These are phyloP conservation scores for Ligdia adustata DNA, from an alignment of 2,888 invertebrate genomes.

Conservation along the genomic window DNA sequence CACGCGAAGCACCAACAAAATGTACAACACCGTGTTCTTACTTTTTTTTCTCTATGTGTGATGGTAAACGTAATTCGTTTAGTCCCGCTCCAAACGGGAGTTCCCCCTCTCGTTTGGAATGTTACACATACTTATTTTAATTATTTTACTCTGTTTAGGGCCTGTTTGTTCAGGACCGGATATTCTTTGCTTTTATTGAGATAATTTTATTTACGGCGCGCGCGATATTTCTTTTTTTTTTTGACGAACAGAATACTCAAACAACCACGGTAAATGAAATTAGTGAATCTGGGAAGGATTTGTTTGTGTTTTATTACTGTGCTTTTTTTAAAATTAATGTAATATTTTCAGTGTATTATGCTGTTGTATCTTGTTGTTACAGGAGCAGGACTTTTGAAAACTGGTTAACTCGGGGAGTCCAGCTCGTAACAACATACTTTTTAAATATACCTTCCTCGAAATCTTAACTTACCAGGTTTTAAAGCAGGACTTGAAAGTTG, in stretches of 20 bases:
- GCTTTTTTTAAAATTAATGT: background rate
- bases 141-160: conserved; percentile 32
- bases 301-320: conserved; percentile 7
- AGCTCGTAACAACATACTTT: too few relatives aligned
- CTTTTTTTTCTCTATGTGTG: conserved; percentile 36
- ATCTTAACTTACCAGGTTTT: too few relatives aligned
- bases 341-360: background rate
- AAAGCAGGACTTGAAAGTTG: too few relatives aligned
- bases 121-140: conserved; percentile 35
- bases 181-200: conserved; percentile 35
- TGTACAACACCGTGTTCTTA: conserved; percentile 45
- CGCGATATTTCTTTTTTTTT: conserved; percentile 18
- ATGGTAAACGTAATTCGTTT: conserved; percentile 27
- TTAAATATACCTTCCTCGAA: too few relatives aligned
- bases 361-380: background rate
- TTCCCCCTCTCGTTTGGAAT: conserved; percentile 10
- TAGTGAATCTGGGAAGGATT: conserved; percentile 13
- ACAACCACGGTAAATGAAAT: conserved; percentile 18
- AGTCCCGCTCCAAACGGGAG: conserved; percentile 5
- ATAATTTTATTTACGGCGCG: conserved; percentile 24
- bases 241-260: conserved; percentile 11
- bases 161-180: conserved; percentile 35
- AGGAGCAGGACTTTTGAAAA: too few relatives aligned
- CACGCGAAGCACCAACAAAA: conserved; percentile 49
- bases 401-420: too few relatives aligned